Conservation (phyloP, 2,888 invertebrate species). For the Balanococcus diminutus region DNA sequence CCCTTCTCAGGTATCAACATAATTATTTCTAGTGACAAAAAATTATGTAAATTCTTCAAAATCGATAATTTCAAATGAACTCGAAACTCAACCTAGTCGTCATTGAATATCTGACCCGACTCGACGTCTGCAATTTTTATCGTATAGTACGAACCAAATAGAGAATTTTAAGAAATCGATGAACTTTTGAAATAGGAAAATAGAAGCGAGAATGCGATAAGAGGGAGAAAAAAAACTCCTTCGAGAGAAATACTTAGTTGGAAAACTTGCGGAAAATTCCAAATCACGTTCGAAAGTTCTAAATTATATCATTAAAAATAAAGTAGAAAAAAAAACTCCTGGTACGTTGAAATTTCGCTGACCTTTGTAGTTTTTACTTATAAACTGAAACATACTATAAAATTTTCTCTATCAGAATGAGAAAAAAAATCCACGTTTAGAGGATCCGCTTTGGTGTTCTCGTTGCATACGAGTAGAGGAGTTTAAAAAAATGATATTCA, state of each 20-base stretch:
- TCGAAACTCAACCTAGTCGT: too few relatives aligned
- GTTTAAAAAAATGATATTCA: too few relatives aligned
- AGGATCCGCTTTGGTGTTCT: too few relatives aligned
- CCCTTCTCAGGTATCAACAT: too few relatives aligned
- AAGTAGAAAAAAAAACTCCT: not conserved
- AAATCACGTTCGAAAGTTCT: not conserved
- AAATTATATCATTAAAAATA: constrained; percentile 5
- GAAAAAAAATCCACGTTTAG: not conserved
- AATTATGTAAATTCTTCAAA: too few relatives aligned
- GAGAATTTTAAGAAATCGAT: not conserved
- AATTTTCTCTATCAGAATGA: not conserved
- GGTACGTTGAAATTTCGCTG: not conserved
- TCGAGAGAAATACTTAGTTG: not conserved
- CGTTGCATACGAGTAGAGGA: too few relatives aligned
- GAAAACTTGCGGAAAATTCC: not conserved
- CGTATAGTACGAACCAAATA: not conserved
- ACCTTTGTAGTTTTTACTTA: not conserved
- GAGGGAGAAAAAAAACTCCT: not conserved
- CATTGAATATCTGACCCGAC: too few relatives aligned
- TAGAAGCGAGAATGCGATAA: not conserved
- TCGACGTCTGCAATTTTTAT: not conserved
- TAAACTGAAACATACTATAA: too few relatives aligned
- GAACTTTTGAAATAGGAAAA: not conserved
- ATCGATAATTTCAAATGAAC: too few relatives aligned
- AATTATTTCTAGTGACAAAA: too few relatives aligned